Percentiles rank a stretch among this genome's conserved stretches.
Evolutionary conservation across 2,888 invertebrate species (phyloP).

Genomic region (Platerodrilus igneus): DNA sequence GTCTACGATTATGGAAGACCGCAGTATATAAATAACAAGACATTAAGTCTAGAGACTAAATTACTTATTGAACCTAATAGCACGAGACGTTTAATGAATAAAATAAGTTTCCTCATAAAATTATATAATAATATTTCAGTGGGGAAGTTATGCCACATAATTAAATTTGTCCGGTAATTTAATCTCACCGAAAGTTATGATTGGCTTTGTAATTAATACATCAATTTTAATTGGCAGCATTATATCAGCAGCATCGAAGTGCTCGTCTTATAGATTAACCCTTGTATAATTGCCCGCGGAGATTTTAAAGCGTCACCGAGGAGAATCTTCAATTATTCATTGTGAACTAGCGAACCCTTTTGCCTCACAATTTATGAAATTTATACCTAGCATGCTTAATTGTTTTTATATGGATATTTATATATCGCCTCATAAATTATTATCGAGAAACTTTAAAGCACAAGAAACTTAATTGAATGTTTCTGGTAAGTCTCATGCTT

Average conservation of each 20-base stretch:
- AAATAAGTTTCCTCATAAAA: slow-evolving; percentile 10
- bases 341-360: slow-evolving; percentile 15
- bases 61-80: slow-evolving; percentile 1
- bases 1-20: slow-evolving; percentile 9
- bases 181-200: slow-evolving; percentile 42
- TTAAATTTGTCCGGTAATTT: slow-evolving; percentile 42
- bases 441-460: too few relatives aligned
- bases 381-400: too few relatives aligned
- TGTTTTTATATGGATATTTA: too few relatives aligned
- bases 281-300: slow-evolving; percentile 43
- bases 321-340: slow-evolving; percentile 23
- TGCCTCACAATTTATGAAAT: too few relatives aligned
- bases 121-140: slow-evolving; percentile 15
- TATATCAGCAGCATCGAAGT: slow-evolving; percentile 28
- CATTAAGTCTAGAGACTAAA: slow-evolving; percentile 7
- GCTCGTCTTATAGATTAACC: slow-evolving; percentile 39
- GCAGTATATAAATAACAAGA: background rate
- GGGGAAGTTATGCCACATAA: slow-evolving; percentile 29
- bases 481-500: too few relatives aligned
- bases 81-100: slow-evolving; percentile 2
- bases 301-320: slow-evolving; percentile 42
- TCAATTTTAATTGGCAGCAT: slow-evolving; percentile 47
- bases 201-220: slow-evolving; percentile 47
- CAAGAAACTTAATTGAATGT: too few relatives aligned
- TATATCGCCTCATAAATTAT: too few relatives aligned